These are phyloP conservation scores for Tilapia sparmanii DNA, from an alignment of 2,113 vertebrate genomes.

Conservation along the genomic window DNA sequence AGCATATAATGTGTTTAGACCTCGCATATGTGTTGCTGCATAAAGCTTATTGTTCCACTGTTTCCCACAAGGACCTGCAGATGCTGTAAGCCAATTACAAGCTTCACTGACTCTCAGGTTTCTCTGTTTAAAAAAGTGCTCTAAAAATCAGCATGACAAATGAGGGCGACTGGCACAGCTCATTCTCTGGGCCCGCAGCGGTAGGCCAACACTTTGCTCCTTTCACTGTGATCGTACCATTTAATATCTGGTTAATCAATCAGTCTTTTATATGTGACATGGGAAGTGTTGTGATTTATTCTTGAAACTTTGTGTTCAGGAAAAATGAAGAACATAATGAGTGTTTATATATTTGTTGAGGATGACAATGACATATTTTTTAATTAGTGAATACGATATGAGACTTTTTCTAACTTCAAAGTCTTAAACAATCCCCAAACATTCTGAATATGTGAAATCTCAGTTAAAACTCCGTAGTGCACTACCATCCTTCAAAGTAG, in stretches of 20 bases:
- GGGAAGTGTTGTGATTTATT: background rate
- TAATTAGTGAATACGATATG: background rate
- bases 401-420: background rate
- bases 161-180: background rate
- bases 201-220: background rate
- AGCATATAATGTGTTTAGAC: background rate
- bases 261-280: background rate
- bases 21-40: background rate
- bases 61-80: background rate
- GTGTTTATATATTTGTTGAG: background rate
- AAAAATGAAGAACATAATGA: background rate
- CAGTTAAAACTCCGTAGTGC: background rate
- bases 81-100: constrained; percentile 30
- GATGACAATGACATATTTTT: background rate
- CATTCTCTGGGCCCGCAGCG: background rate
- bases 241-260: background rate
- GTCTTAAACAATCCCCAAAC: background rate
- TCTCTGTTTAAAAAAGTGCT: background rate
- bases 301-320: background rate
- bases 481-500: background rate
- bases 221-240: background rate
- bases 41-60: background rate
- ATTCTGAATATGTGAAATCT: background rate
- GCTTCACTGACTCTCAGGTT: background rate
- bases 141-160: background rate